Conservation (phyloP, 2,888 invertebrate genomes). For the Chaetogeoica ovagalla region DNA sequence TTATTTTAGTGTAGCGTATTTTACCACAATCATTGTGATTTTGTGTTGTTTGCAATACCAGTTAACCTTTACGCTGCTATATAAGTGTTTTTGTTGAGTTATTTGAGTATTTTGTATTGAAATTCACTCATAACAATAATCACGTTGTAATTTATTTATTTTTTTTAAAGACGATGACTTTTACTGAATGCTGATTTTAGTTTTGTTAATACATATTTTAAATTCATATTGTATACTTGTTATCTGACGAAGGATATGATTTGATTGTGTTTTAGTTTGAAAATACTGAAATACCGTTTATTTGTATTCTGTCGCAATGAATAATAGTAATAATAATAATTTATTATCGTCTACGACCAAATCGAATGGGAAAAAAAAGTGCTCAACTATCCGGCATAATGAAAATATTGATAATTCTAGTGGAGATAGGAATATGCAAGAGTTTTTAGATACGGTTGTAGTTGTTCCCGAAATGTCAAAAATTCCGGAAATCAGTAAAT, state of each 20-base stretch:
- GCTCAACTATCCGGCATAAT: background rate
- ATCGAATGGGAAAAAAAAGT: background rate
- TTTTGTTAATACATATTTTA: no score
- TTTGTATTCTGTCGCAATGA: slow-evolving; percentile 9
- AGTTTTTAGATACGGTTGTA: slow-evolving; percentile 20
- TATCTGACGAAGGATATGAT: background rate
- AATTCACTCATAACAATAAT: no score
- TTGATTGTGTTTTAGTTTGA: background rate
- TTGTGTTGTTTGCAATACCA: no score
- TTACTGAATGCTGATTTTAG: no score
- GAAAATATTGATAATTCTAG: background rate
- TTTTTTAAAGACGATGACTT: no score
- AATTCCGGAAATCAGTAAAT: slow-evolving; percentile 10
- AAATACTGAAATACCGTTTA: background rate
- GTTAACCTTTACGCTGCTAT: no score
- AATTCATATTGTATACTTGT: background rate
- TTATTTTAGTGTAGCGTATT: no score
- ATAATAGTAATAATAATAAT: background rate
- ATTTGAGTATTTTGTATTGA: no score
- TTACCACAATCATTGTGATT: no score
- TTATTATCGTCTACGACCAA: background rate
- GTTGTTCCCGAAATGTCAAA: slow-evolving; percentile 5
- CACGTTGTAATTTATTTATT: no score
- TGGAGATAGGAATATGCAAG: background rate
- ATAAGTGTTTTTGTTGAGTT: no score